Base-by-base conservation (phyloP, 2,888 invertebrate species). In the Drosophila bunnanda region DNA sequence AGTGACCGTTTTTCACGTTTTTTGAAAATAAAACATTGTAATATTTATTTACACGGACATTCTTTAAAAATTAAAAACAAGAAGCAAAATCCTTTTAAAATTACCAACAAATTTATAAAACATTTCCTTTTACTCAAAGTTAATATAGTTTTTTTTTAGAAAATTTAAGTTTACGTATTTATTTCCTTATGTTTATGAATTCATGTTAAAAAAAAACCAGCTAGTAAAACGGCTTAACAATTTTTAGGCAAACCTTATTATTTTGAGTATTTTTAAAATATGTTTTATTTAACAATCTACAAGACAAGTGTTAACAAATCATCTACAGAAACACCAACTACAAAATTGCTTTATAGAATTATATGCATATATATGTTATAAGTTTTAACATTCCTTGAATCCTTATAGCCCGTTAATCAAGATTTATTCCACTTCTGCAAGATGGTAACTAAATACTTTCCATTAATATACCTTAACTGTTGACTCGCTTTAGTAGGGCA, bases 401-500 rank as follows among this genome's bases (percentile, higher is more conserved):
- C 12, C 28, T 25, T 25, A 2, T 15, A 25, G 13, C 1, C n/a
- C 9, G 4, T 44, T 1, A 17, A 17, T 17, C 4, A 6, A 30
- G 4, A 20, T 2, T 32, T 13, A 7, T 32, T 32, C 20, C 13
- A 32, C 6, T 66, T 12, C 12, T n/a, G 8, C n/a, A 46, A 28
- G n/a, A n/a, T n/a, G n/a, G n/a, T n/a, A n/a, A n/a, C n/a, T n/a
- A n/a, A n/a, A n/a, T n/a, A n/a, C n/a, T n/a, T 32, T 50, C 13
- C 17, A 10, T 15, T 15, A 13, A 30, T 48, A 2, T 17, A 36
- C 48, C 61, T 74, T 78, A 90, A 65, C 78, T 77, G 74, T 91
- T 90, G 56, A 90, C 80, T 4, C 80, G 75, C 55, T 89, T 90
- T 0, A 90, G 76, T 32, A 90, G 53, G 1, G 90, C 87, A 53